Base-by-base conservation (phyloP, 2,113 vertebrate species). In the Amblyornis subalaris region DNA sequence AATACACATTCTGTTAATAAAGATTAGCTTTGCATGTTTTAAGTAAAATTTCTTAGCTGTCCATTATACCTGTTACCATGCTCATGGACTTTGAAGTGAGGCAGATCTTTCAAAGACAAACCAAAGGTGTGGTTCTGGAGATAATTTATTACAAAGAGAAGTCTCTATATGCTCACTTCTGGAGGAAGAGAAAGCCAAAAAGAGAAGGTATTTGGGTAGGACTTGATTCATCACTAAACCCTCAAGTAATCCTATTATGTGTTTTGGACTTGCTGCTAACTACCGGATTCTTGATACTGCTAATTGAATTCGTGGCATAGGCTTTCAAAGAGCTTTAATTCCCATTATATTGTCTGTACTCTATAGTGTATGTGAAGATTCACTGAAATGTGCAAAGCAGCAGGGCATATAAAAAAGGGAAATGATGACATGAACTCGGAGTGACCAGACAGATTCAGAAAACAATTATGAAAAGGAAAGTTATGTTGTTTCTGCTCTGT, bases 361-460 rank as follows among this genome's bases (percentile, higher is more conserved):
- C 67, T 66, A 54, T 89, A 80, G 23, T 89, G 53, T 35, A 67
- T 54, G 48, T 65, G 70, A 94, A 90, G 87, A 90, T 92, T 86
- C 82, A 89, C 77, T 90, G 93, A 96, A 95, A 96, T 66, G 45
- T 89, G 80, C 71, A 69, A 90, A 90, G 94, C 78, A 74, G 26
- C n/a, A 87, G 71, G 48, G 51, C 23, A 15, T 40, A 85, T 91
- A 85, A 93, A 96, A 85, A 94, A 85, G 40, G 78, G 45, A 72
- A 77, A 79, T 7, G 51, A 47, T 76, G 73, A 76, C 67, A 61
- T 29, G 55, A 80, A 69, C 58, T 76, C 47, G 12, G 74, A 89
- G 81, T 58, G 64, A 71, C 66, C 77, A 82, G 70, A 66, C 21
- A 79, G 65, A 70, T 74, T 74, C 71, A 54, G 78, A 88, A 96